Percentiles rank a stretch among this genome's conserved stretches.
phyloP scores from a whole-genome alignment of 2,113 vertebrate species.

The Ellobius talpinus region DNA sequence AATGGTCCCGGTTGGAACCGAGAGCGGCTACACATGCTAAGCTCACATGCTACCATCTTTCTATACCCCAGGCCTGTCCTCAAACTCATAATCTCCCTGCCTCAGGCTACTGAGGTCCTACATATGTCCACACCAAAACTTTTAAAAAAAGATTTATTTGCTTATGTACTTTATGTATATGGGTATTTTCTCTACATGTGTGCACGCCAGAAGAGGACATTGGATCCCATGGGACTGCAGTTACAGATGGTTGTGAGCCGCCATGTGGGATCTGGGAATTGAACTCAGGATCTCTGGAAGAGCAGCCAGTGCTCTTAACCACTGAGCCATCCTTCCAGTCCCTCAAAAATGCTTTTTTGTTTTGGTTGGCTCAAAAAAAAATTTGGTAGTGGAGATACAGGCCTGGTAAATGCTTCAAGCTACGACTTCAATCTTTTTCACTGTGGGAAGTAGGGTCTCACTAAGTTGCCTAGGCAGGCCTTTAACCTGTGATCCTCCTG shows the following conservation, averaged over 20 bases:
- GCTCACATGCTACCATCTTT: neutral
- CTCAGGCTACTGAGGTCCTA: neutral
- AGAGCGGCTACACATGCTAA: neutral
- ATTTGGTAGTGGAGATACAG: neutral
- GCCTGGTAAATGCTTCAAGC: neutral
- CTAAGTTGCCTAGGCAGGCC: neutral
- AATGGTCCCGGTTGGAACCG: neutral
- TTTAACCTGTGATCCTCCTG: neutral
- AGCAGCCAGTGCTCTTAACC: neutral
- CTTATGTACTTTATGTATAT: neutral
- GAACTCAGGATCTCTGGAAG: neutral
- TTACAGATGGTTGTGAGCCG: neutral
- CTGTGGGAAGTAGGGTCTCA: neutral
- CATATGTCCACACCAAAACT: neutral
- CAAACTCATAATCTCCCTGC: neutral
- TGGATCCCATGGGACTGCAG: neutral
- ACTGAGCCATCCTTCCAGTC: neutral
- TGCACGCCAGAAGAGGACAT: neutral
- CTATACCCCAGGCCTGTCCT: neutral
- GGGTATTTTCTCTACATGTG: neutral
- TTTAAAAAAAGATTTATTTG: neutral
- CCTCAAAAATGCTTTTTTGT: neutral
- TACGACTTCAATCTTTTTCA: neutral
- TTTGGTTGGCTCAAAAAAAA: neutral
- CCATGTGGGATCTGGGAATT: neutral